Evolutionary conservation across 2,888 invertebrate species (phyloP), one percentile per base, ranked within the genome.

Genomic region (Napeogenes sylphis): DNA sequence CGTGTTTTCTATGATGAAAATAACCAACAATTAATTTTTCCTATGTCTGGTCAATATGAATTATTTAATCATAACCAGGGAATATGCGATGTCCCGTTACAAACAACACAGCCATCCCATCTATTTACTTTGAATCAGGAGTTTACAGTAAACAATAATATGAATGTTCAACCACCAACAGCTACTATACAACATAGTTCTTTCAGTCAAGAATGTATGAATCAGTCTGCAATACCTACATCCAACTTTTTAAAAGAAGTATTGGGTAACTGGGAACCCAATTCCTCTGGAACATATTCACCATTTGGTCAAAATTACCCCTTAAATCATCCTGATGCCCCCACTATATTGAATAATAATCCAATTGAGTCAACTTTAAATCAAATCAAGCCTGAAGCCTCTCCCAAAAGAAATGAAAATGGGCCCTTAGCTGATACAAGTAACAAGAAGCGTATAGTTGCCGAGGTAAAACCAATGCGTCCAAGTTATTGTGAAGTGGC

Each of bases 401-500:
- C 89, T 45, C 87, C 87, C 32, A 91, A 89, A 65, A 79, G 85
- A 63, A 87, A 85, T 79, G 90, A 89, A 68, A 85, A 83, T 64
- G 86, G 84, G 64, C 90, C 89, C 32, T 71, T 90, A 58, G 92
- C 92, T 71, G 91, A 92, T 63, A 92, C 91, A 35, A 91, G 90
- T 69, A 90, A 83, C 64, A 93, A 93, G 72, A 94, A 94, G 62
- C 92, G 96, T 58, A 95, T 95, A 80, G 93, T 96, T 0, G 96
- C 96, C 46, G 96, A 96, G 85, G 96, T 96, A 0, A 95, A 95
- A 75, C 96, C 96, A 0, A 96, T 96, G 96, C 92, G 96, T 60
- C 96, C 96, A 58, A 94, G 95, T 13, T 96, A 96, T 80, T 96
- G 96, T 0, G 96, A 96, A 86, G 95, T 96, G 53, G 94, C 95